Base-by-base conservation (phyloP, 2,888 invertebrate genomes). In the Pseudeuparius sepicola region DNA sequence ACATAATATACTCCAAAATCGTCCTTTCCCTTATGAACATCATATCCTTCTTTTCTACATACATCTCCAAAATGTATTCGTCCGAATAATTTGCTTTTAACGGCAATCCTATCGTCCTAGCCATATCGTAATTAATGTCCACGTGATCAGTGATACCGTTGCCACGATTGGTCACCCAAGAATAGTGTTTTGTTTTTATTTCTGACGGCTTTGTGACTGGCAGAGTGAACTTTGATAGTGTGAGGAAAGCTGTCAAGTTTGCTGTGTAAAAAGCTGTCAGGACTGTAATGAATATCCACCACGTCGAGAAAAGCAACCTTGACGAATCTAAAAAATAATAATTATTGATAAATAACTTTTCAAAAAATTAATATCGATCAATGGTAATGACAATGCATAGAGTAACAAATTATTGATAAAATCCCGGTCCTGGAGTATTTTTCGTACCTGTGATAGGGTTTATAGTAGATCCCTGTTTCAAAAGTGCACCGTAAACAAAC, bases 201-300 rank as follows among this genome's bases (percentile, higher is more conserved):
- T 87, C 85, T 26, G 70, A 58, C 0, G 82, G 68, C 20, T 68
- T 70, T 46, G 77, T 78, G 28, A 81, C 82, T 11, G 85, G 83
- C 46, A 89, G 64, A 0, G 86, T 86, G 49, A 88, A 87, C 56
- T 80, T 78, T 4, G 87, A 87, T 11, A 87, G 64, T 0, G 89
- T 89, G 31, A 90, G 67, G 55, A 88, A 89, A 9, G 89, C 89
- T 1, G 89, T 89, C 53, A 90, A 65, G 61, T 89, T 89, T 5
- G 89, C 89, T 2, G 89, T 90, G 61, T 90, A 90, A 61, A 88
- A 89, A 7, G 88, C 83, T 1, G 88, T 87, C 28, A 89, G 64
- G 31, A 89, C 74, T 20, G 85, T 83, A 47, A 88, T 85, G 57
- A 87, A 89, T 40, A 90, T 72, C 89, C 89, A 89, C 89, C 89